These are phyloP conservation scores for Apotomis capreana DNA, from an alignment of 2,888 invertebrate species.

Conservation along the genomic window DNA sequence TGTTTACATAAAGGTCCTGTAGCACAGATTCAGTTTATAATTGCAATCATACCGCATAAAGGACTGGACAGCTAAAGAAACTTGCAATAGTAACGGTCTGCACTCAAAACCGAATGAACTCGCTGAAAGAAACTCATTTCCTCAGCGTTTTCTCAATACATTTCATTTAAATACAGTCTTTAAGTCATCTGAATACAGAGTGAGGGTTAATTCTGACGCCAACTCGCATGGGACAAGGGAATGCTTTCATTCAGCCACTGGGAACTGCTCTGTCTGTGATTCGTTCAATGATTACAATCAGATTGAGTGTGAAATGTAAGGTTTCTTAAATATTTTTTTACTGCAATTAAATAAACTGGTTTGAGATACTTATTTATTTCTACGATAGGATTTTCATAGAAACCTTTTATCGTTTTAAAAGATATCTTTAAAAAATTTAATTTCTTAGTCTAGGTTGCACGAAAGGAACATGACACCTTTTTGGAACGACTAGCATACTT, in stretches of 20 bases:
- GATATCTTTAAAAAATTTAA: too few relatives aligned
- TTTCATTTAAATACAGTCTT: constrained; percentile 80
- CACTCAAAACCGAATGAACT: constrained; percentile 69
- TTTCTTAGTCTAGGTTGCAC: too few relatives aligned
- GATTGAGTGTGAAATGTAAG: neutral
- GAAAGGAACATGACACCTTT: too few relatives aligned
- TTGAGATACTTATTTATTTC: too few relatives aligned
- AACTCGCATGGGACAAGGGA: constrained; percentile 72
- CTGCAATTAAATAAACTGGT: too few relatives aligned
- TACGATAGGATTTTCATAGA: too few relatives aligned
- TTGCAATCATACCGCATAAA: constrained; percentile 41
- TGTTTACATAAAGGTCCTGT: too few relatives aligned
- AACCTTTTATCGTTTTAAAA: too few relatives aligned
- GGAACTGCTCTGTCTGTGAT: constrained; percentile 33
- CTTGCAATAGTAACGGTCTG: constrained; percentile 61
- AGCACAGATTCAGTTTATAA: constrained; percentile 20
- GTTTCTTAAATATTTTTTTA: neutral
- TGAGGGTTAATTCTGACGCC: constrained; percentile 71
- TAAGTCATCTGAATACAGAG: constrained; percentile 66
- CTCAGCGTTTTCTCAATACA: constrained; percentile 79
- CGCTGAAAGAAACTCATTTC: constrained; percentile 81
- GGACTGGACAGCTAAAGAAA: constrained; percentile 49
- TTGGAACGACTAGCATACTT: too few relatives aligned
- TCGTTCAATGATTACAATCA: constrained; percentile 23
- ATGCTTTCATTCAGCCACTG: constrained; percentile 58